Conservation (phyloP, 2,113 vertebrate species). For the Sinocyclocheilus maitianheensis region DNA sequence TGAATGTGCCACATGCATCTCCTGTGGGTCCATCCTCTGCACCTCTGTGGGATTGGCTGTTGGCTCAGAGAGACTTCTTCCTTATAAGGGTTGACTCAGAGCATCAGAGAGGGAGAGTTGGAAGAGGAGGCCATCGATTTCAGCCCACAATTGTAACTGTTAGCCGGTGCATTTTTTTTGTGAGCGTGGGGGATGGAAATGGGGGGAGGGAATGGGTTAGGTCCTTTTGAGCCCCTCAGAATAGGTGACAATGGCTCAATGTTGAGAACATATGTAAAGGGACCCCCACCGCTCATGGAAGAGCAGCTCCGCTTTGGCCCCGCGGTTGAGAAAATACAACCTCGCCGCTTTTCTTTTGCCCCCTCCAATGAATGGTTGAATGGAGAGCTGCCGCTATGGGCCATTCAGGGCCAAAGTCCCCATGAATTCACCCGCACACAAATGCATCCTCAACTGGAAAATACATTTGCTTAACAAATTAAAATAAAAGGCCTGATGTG, state of each 20-base stretch:
- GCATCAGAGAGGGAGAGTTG: background rate
- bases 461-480: constrained; percentile 99
- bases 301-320: constrained; percentile 91
- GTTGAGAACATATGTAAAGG: constrained; percentile 99
- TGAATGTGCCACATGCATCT: background rate
- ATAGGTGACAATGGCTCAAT: constrained; percentile 95
- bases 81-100: constrained; percentile 69
- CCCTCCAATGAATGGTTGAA: constrained; percentile 94
- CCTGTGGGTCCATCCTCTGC: background rate
- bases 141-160: constrained; percentile 97
- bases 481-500: constrained; percentile 74
- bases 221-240: constrained; percentile 96
- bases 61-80: constrained; percentile 63
- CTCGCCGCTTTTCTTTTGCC: constrained; percentile 89
- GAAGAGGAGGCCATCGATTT: constrained; percentile 76
- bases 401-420: constrained; percentile 94
- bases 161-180: constrained; percentile 81
- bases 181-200: constrained; percentile 49
- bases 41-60: constrained; percentile 36
- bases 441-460: constrained; percentile 94
- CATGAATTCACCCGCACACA: constrained; percentile 89
- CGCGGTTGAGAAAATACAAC: constrained; percentile 91
- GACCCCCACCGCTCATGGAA: constrained; percentile 93
- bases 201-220: constrained; percentile 53
- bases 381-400: constrained; percentile 94